Conservation (phyloP, 2,797 vertebrate species). For the Sebastes itinus region DNA sequence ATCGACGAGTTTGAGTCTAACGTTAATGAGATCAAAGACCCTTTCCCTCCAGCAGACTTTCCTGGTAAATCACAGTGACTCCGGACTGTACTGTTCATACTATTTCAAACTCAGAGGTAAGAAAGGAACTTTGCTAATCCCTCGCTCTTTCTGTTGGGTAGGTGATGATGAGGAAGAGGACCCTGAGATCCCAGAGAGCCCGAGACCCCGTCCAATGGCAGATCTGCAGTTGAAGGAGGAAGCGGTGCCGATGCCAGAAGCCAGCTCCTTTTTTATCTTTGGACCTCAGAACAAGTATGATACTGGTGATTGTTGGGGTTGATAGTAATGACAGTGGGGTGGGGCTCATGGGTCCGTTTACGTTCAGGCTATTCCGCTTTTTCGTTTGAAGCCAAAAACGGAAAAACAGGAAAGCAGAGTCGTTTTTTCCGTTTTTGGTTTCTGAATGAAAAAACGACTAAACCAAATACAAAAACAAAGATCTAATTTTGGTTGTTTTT, state of each 20-base stretch:
- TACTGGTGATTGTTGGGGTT: not conserved
- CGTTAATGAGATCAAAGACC: slow-evolving; percentile 95
- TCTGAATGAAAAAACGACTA: too few relatives aligned
- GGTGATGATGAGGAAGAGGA: slow-evolving; percentile 97
- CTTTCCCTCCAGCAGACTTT: slow-evolving; percentile 94
- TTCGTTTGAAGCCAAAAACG: too few relatives aligned
- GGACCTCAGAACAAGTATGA: slow-evolving; percentile 94
- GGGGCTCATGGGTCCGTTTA: fast-evolving
- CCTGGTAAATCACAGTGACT: slow-evolving; percentile 81
- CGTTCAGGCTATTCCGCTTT: too few relatives aligned
- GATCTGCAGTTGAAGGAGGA: slow-evolving; percentile 96
- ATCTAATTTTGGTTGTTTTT: fast-evolving
- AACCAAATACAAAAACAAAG: too few relatives aligned
- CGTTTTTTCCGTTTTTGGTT: too few relatives aligned
- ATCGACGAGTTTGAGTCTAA: slow-evolving; percentile 95
- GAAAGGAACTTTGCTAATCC: not conserved
- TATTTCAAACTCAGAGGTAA: not conserved
- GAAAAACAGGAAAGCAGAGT: too few relatives aligned
- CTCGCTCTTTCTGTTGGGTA: slow-evolving; percentile 46
- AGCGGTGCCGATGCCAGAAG: slow-evolving; percentile 93
- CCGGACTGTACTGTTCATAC: not conserved
- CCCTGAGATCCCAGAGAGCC: slow-evolving; percentile 92
- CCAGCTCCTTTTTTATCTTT: slow-evolving; percentile 95
- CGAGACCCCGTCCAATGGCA: slow-evolving; percentile 92
- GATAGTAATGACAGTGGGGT: not conserved